These are phyloP conservation scores for Hirtodrosophila duncani DNA, from an alignment of 2,888 invertebrate genomes.

Conservation along the genomic window DNA sequence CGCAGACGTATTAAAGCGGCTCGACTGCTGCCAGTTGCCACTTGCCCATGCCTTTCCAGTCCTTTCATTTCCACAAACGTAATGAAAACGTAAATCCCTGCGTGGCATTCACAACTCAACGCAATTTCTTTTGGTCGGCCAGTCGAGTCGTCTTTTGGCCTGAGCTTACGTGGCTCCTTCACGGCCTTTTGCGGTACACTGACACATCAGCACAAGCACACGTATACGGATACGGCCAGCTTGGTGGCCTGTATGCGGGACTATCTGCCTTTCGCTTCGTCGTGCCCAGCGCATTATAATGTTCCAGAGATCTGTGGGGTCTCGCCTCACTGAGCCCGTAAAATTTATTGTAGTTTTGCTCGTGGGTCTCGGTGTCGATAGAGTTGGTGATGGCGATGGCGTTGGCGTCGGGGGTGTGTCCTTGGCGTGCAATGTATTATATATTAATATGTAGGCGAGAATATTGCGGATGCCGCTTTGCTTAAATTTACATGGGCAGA, in stretches of 20 bases:
- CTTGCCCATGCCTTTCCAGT: neutral
- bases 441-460: constrained; percentile 40
- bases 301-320: constrained; percentile 30
- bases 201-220: constrained; percentile 13
- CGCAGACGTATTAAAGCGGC: neutral
- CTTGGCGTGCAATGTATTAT: constrained; percentile 16
- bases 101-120: constrained; percentile 68
- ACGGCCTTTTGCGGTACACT: constrained; percentile 22
- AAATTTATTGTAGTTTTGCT: constrained; percentile 54
- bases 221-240: neutral
- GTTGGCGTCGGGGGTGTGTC: constrained; percentile 1
- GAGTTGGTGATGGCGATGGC: neutral
- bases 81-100: constrained; percentile 70
- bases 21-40: constrained; percentile 12
- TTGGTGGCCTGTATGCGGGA: constrained; percentile 13
- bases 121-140: constrained; percentile 49
- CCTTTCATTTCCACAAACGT: constrained; percentile 51
- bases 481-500: constrained; percentile 36
- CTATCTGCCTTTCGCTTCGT: constrained; percentile 23
- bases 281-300: constrained; percentile 16
- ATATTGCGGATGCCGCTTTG: constrained; percentile 30
- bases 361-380: constrained; percentile 20
- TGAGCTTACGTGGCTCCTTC: constrained; percentile 47
- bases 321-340: constrained; percentile 45
- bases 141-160: constrained; percentile 26